phyloP scores from a whole-genome alignment of 2,113 vertebrate species.

The Prionailurus bengalensis region DNA sequence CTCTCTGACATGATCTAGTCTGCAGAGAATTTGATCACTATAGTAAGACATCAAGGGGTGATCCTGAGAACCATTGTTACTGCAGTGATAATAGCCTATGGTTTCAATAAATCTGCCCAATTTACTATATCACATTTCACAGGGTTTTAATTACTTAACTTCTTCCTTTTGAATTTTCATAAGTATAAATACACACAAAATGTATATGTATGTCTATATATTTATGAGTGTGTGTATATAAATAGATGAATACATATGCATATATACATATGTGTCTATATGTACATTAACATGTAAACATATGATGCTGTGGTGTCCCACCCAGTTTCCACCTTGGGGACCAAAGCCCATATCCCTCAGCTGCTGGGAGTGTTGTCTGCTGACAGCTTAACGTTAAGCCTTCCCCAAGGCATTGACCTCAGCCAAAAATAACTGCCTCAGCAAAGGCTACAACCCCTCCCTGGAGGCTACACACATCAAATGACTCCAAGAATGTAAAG shows the following conservation, averaged over 20 bases:
- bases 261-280: no score
- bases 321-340: background rate
- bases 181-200: background rate
- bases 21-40: background rate
- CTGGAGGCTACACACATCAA: background rate
- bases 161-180: background rate
- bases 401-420: background rate
- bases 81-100: background rate
- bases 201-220: background rate
- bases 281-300: background rate
- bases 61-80: background rate
- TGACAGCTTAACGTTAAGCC: background rate
- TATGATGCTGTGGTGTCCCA: background rate
- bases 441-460: background rate
- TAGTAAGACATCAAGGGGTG: background rate
- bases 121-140: background rate
- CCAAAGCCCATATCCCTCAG: background rate
- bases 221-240: background rate
- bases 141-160: constrained; percentile 9
- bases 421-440: background rate
- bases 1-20: background rate
- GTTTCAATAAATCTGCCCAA: background rate
- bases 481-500: background rate
- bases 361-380: background rate
- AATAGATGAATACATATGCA: background rate